Conservation (phyloP, 2,888 invertebrate genomes). For the Cosmia pyralina region DNA sequence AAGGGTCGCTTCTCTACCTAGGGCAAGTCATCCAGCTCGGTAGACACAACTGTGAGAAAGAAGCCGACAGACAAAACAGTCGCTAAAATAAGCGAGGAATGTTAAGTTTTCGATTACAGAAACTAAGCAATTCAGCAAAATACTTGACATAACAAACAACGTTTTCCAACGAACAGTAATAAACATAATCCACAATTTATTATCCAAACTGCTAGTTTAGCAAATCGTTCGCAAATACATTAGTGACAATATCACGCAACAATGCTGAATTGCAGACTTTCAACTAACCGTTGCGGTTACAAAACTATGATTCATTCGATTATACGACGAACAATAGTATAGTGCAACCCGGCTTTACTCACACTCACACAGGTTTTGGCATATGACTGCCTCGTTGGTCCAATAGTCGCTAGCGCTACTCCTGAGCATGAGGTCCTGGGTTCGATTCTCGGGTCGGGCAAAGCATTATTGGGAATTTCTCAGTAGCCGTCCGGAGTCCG, state of each 20-base stretch:
- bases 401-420: not conserved
- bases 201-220: constrained; percentile 32
- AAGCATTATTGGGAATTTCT: not conserved
- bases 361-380: constrained; percentile 2
- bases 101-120: not conserved
- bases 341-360: constrained; percentile 24
- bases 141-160: constrained; percentile 15
- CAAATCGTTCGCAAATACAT: constrained; percentile 41
- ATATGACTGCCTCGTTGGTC: not conserved
- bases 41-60: too few relatives aligned
- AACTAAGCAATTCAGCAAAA: constrained; percentile 34
- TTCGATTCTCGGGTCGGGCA: not conserved
- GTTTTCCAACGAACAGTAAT: constrained; percentile 30
- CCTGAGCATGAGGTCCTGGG: not conserved
- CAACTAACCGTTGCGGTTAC: constrained; percentile 54
- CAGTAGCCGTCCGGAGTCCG: not conserved
- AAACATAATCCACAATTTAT: constrained; percentile 39
- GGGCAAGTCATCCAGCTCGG: too few relatives aligned
- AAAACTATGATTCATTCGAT: constrained; percentile 56
- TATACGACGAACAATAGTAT: constrained; percentile 38
- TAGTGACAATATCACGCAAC: constrained; percentile 50
- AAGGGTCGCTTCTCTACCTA: too few relatives aligned
- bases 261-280: constrained; percentile 53
- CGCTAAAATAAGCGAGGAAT: too few relatives aligned
- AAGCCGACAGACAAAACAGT: too few relatives aligned